Conservation (phyloP, 1,140 invertebrate species). For the Drosophila busckii region DNA sequence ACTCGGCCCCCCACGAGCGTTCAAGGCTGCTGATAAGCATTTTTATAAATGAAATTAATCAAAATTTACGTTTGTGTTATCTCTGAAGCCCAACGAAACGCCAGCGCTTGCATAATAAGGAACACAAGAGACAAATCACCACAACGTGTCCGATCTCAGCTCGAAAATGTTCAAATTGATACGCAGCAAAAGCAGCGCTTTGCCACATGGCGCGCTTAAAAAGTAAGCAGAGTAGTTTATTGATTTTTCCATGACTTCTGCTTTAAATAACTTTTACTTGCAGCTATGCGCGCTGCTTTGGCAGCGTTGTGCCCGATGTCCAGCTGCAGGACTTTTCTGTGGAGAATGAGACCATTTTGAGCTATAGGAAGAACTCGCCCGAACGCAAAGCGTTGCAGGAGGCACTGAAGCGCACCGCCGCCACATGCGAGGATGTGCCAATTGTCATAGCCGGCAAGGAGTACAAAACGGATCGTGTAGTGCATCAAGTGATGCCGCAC, state of each 20-base stretch:
- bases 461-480: conserved; percentile 86
- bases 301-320: conserved; percentile 82
- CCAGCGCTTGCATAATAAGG: conserved; percentile 46
- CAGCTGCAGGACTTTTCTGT: conserved; percentile 85
- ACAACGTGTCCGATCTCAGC: conserved; percentile 13
- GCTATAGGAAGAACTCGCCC: conserved; percentile 89
- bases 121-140: conserved; percentile 20
- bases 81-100: conserved; percentile 15
- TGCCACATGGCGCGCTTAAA: conserved; percentile 25
- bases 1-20: conserved; percentile 49
- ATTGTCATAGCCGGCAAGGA: conserved; percentile 95
- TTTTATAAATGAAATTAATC: conserved; percentile 54
- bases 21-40: conserved; percentile 52
- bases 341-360: conserved; percentile 89
- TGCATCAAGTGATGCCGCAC: conserved; percentile 90
- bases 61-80: conserved; percentile 20
- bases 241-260: not conserved
- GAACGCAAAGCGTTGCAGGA: conserved; percentile 89
- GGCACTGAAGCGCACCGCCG: conserved; percentile 84
- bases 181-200: conserved; percentile 14
- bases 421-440: conserved; percentile 89
- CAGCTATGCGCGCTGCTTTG: conserved; percentile 79
- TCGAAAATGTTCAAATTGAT: conserved; percentile 52
- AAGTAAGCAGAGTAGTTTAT: conserved; percentile 24
- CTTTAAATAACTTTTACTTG: not conserved